Evolutionary conservation across 2,888 invertebrate species (phyloP).

Genomic region (Lacanobia oleracea): DNA sequence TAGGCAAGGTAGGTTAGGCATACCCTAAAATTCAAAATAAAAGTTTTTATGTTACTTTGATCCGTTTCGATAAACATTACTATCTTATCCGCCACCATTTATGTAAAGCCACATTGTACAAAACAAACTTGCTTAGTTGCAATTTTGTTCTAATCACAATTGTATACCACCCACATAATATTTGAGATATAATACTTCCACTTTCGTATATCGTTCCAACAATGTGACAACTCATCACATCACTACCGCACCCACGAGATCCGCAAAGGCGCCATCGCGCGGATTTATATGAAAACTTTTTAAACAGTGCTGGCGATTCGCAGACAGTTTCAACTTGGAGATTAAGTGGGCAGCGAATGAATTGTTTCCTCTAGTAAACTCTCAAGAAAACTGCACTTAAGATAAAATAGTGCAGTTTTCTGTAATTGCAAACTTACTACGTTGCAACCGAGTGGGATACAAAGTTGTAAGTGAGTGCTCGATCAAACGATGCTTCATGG

Average conservation of each 20-base stretch:
- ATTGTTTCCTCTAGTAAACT: slow-evolving; percentile 73
- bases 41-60: too few species aligned
- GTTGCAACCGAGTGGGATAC: slow-evolving; percentile 57
- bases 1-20: too few species aligned
- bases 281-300: slow-evolving; percentile 79
- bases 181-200: background rate
- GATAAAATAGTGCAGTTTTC: slow-evolving; percentile 69
- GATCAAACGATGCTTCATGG: slow-evolving; percentile 54
- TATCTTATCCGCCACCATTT: background rate
- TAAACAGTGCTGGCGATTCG: slow-evolving; percentile 69
- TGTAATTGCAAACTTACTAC: slow-evolving; percentile 67
- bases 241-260: slow-evolving; percentile 21
- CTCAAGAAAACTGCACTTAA: slow-evolving; percentile 73
- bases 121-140: background rate
- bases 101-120: background rate
- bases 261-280: slow-evolving; percentile 44
- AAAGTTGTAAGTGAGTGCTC: slow-evolving; percentile 58
- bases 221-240: slow-evolving; percentile 14
- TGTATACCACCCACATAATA: background rate
- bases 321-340: slow-evolving; percentile 71
- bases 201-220: slow-evolving; percentile 3
- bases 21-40: too few species aligned
- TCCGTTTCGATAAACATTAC: too few species aligned
- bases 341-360: slow-evolving; percentile 75
- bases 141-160: background rate